Percentiles rank a stretch among this genome's conserved stretches.
These are phyloP conservation scores for Sinelater perroti DNA, from an alignment of 2,888 invertebrate species.

Conservation along the genomic window DNA sequence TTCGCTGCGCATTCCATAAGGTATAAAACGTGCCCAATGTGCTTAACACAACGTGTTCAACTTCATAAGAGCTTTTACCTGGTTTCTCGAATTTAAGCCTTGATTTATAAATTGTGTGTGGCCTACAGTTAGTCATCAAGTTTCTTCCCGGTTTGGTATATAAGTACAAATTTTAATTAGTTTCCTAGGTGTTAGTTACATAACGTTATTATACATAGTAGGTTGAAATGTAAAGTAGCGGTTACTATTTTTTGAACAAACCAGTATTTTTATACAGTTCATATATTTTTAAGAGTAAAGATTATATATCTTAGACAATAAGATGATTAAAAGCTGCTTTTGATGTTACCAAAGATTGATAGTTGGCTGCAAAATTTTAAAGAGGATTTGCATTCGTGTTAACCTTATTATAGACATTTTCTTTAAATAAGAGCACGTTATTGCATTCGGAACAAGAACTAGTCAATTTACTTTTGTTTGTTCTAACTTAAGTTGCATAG, in stretches of 20 bases:
- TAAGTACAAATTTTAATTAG: constrained; percentile 37
- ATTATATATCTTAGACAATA: constrained; percentile 29
- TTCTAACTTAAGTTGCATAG: constrained; percentile 16
- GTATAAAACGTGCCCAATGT: constrained; percentile 7
- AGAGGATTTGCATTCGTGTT: too few species aligned
- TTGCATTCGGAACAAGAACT: background rate
- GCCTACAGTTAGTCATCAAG: constrained; percentile 31
- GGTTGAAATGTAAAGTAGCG: constrained; percentile 19
- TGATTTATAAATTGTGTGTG: constrained; percentile 23
- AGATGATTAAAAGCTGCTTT: constrained; percentile 12
- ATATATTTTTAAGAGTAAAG: constrained; percentile 25
- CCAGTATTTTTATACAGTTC: constrained; percentile 38
- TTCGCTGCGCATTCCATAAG: background rate
- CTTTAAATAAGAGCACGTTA: too few species aligned
- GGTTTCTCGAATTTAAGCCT: constrained; percentile 1
- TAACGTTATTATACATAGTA: constrained; percentile 6
- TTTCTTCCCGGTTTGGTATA: constrained; percentile 27
- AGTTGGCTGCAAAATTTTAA: background rate
- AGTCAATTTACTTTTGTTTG: background rate
- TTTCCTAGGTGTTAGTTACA: constrained; percentile 25
- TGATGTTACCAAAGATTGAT: too few species aligned
- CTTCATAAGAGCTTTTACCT: constrained; percentile 7
- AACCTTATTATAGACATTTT: too few species aligned
- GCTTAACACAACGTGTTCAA: constrained; percentile 27
- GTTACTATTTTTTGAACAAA: constrained; percentile 32